Conservation (phyloP, 2,888 invertebrate species). For the Lochmaea crataegi region DNA sequence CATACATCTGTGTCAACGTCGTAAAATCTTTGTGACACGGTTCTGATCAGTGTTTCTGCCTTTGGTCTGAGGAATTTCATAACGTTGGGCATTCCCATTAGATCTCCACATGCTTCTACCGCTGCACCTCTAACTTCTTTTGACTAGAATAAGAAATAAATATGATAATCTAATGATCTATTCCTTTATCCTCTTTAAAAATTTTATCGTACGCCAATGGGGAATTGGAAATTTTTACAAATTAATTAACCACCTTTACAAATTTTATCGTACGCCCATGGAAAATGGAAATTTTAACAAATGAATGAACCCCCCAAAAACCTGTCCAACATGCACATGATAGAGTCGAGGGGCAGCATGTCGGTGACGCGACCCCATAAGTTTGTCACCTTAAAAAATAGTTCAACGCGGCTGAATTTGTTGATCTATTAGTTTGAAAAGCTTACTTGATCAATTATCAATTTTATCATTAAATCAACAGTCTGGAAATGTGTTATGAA, state of each 20-base stretch:
- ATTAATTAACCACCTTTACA: too few species aligned
- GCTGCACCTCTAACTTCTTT: conserved; percentile 35
- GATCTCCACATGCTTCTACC: conserved; percentile 27
- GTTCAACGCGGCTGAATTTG: too few species aligned
- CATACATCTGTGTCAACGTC: conserved; percentile 32
- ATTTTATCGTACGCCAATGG: too few species aligned
- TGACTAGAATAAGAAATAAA: conserved; percentile 30
- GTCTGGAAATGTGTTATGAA: conserved; percentile 33
- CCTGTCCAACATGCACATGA: too few species aligned
- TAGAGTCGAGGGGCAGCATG: too few species aligned
- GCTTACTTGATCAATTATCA: conserved; percentile 35
- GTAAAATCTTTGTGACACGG: conserved; percentile 36
- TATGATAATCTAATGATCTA: not conserved
- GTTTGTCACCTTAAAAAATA: too few species aligned
- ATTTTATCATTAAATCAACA: conserved; percentile 27
- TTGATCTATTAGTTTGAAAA: not conserved
- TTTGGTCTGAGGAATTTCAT: conserved; percentile 15
- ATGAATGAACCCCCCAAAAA: too few species aligned
- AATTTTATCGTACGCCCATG: too few species aligned
- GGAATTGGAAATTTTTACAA: too few species aligned
- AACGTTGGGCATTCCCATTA: conserved; percentile 24
- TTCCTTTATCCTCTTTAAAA: not conserved
- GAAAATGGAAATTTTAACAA: too few species aligned
- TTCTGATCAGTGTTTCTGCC: conserved; percentile 18
- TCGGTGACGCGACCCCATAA: too few species aligned